These are phyloP conservation scores for Spialia ferax DNA, from an alignment of 2,888 invertebrate species.

Conservation along the genomic window DNA sequence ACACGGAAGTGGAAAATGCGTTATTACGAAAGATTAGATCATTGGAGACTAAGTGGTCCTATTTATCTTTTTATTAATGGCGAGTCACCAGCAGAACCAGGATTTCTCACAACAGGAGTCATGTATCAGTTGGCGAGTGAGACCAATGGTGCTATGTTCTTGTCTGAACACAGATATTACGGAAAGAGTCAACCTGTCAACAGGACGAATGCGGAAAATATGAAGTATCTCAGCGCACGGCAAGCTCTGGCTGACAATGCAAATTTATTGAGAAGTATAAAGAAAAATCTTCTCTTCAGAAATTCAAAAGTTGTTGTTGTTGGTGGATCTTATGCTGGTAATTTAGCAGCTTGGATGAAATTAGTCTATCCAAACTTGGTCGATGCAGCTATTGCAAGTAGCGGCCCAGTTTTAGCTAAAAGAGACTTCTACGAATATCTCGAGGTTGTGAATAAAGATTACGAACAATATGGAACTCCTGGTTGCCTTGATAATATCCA, in stretches of 20 bases:
- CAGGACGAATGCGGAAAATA: slow-evolving; percentile 58
- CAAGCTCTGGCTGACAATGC: slow-evolving; percentile 76
- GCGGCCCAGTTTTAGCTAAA: slow-evolving; percentile 75
- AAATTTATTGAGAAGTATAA: slow-evolving; percentile 58
- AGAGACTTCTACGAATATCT: slow-evolving; percentile 74
- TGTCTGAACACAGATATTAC: slow-evolving; percentile 75
- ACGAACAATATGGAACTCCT: slow-evolving; percentile 64
- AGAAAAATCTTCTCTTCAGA: slow-evolving; percentile 54
- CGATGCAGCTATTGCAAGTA: slow-evolving; percentile 74
- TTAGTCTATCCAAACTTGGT: slow-evolving; percentile 70
- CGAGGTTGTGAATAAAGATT: slow-evolving; percentile 70
- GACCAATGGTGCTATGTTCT: slow-evolving; percentile 72
- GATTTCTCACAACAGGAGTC: slow-evolving; percentile 64
- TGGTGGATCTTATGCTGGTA: slow-evolving; percentile 77
- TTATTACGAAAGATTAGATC: slow-evolving; percentile 67
- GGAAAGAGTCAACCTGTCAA: slow-evolving; percentile 71
- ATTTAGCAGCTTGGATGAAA: slow-evolving; percentile 77
- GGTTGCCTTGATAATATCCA: slow-evolving; percentile 62
- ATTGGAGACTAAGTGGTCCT: slow-evolving; percentile 65
- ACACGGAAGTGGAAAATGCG: slow-evolving; percentile 70
- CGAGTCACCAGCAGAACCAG: slow-evolving; percentile 61
- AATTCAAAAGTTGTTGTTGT: slow-evolving; percentile 71
- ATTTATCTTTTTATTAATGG: slow-evolving; percentile 71
- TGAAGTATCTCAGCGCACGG: slow-evolving; percentile 66
- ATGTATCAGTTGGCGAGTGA: slow-evolving; percentile 71